These are phyloP conservation scores for Bombus picipes DNA, from an alignment of 1,140 invertebrate genomes.

Conservation along the genomic window DNA sequence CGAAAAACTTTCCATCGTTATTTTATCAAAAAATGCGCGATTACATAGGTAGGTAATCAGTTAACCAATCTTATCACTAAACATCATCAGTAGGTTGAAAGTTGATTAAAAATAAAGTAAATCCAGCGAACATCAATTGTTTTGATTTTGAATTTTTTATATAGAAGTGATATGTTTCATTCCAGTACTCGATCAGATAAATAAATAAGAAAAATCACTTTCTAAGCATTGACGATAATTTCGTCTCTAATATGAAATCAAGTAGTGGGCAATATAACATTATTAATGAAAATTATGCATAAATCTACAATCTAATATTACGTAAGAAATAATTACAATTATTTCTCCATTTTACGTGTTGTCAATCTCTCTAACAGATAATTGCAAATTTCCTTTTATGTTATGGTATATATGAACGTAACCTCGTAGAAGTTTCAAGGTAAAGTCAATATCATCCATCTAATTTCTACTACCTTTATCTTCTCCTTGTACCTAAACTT, in stretches of 20 bases:
- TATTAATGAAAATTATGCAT: background rate
- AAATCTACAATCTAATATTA: background rate
- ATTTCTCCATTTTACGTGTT: background rate
- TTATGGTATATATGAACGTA: too few relatives aligned
- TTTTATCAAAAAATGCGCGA: background rate
- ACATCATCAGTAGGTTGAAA: too few relatives aligned
- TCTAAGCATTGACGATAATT: background rate
- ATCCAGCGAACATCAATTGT: too few relatives aligned
- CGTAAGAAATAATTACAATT: background rate
- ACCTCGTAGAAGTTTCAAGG: too few relatives aligned
- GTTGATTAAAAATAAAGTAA: too few relatives aligned
- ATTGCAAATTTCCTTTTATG: background rate
- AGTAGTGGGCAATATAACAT: background rate
- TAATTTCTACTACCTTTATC: too few relatives aligned
- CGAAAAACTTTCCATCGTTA: background rate
- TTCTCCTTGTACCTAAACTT: too few relatives aligned
- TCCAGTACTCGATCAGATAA: too few relatives aligned
- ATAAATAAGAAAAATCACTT: background rate
- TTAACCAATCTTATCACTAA: background rate
- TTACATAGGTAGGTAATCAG: background rate
- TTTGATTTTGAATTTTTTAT: too few relatives aligned
- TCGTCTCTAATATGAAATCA: background rate
- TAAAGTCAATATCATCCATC: too few relatives aligned
- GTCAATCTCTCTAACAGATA: background rate
- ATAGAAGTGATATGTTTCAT: too few relatives aligned